phyloP scores from a whole-genome alignment of 2,888 invertebrate genomes.

The Rhagonycha fulva region DNA sequence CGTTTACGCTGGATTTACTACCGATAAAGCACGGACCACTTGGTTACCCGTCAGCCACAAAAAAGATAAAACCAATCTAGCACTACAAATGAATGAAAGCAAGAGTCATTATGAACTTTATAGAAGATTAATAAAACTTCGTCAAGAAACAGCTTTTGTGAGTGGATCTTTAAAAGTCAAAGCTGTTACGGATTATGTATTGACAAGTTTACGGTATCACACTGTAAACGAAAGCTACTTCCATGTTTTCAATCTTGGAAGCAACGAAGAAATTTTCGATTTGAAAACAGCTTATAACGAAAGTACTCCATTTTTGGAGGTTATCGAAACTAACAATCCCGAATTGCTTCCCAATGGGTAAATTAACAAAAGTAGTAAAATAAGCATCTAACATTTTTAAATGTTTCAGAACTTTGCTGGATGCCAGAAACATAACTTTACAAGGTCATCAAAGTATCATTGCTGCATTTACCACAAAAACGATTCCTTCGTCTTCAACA shows the following conservation, averaged over 20 bases:
- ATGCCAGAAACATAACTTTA: neutral
- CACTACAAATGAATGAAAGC: constrained; percentile 52
- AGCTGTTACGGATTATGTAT: constrained; percentile 15
- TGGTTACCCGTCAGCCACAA: constrained; percentile 75
- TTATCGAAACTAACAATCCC: neutral
- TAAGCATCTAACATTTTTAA: neutral
- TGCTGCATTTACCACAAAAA: neutral
- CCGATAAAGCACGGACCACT: constrained; percentile 57
- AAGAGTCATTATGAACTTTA: constrained; percentile 69
- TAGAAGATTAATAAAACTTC: constrained; percentile 41
- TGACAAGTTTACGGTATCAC: neutral
- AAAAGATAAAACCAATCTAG: constrained; percentile 64
- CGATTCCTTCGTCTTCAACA: neutral
- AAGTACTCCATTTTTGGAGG: neutral
- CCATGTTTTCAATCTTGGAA: constrained; percentile 43
- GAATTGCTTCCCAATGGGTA: neutral
- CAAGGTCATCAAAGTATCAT: constrained; percentile 11
- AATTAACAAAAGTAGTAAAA: neutral
- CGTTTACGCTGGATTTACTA: constrained; percentile 64
- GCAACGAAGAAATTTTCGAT: constrained; percentile 60
- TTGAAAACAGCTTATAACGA: constrained; percentile 51
- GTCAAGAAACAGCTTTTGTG: neutral
- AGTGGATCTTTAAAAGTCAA: neutral
- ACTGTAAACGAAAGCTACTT: constrained; percentile 37
- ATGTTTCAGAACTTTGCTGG: constrained; percentile 4